Evolutionary conservation across 2,113 vertebrate species (phyloP), one percentile per base, ranked within the genome.

Genomic region (Xyrauchen texanus): DNA sequence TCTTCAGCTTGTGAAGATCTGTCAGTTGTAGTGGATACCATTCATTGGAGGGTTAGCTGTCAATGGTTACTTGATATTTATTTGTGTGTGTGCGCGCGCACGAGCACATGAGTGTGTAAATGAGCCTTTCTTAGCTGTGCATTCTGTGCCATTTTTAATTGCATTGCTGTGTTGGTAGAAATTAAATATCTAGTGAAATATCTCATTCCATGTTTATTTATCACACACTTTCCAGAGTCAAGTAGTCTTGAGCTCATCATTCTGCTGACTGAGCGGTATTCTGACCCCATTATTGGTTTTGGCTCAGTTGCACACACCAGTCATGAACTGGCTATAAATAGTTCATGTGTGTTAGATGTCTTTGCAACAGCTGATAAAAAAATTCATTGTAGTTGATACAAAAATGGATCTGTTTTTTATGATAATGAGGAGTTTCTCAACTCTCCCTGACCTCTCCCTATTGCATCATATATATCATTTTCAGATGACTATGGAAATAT

Each of bases 301-400:
- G 62, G 7, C 34, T 68, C 9, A 44, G 44, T 68, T 73, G 44
- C 16, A 9, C 21, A 34, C 21, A 1, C 1, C 21, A 3, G 10
- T 21, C n/a, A 42, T 51, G 45, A 55, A 68, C 51, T 51, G 42
- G 0, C 9, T 49, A 58, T 46, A 46, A 16, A 52, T 57, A 13
- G 21, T 34, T 34, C 21, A 34, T 34, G 21, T 34, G 21, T 34
- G 3, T 34, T 34, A 34, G 16, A 47, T 16, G 58, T 57, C 44
- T 58, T 2, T 71, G 8, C 4, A 44, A 15, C 46, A 9, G 51
- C 44, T 66, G 67, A 60, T 82, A 51, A 72, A 52, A 72, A 52
- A 66, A n/a, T 9, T 61, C 64, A 71, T 6, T 21, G 46, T 46
- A 16, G 6, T 53, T 3, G 52, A 12, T 12, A 11, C 10, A 55